Conservation (phyloP, 2,888 invertebrate species). For the Limnephilus rhombicus region DNA sequence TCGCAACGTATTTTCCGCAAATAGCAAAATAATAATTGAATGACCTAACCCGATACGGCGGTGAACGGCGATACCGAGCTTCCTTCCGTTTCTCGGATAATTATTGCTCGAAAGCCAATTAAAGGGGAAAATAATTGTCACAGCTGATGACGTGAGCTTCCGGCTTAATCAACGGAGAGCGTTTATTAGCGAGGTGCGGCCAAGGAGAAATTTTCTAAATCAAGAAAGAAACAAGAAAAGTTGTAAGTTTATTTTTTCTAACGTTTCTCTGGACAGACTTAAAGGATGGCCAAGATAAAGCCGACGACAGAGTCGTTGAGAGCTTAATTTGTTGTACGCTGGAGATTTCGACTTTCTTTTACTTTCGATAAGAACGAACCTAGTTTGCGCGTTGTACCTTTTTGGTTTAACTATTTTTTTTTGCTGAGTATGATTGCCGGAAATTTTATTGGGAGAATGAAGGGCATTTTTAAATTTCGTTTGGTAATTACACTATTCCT, state of each 20-base stretch:
- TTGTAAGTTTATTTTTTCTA: background rate
- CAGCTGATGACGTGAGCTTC: conserved; percentile 30
- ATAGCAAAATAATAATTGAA: conserved; percentile 9
- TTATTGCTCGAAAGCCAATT: conserved; percentile 41
- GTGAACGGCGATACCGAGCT: background rate
- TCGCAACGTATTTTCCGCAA: conserved; percentile 6
- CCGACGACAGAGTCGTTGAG: background rate
- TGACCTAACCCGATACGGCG: background rate
- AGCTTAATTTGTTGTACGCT: background rate
- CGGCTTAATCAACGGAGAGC: conserved; percentile 11
- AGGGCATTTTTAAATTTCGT: background rate
- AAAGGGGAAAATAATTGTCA: conserved; percentile 48
- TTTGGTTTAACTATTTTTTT: background rate
- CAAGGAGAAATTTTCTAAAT: background rate
- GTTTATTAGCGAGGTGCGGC: background rate
- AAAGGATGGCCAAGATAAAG: background rate
- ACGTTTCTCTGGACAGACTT: background rate
- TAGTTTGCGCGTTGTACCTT: background rate
- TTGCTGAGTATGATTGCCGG: background rate
- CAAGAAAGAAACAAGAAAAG: background rate
- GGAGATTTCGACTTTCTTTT: background rate
- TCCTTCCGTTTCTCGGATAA: conserved; percentile 17
- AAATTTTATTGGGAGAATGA: background rate
- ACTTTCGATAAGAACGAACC: background rate
- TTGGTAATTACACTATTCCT: background rate